These are phyloP conservation scores for Drosophila pectinifera DNA, from an alignment of 1,140 invertebrate species.

Conservation along the genomic window DNA sequence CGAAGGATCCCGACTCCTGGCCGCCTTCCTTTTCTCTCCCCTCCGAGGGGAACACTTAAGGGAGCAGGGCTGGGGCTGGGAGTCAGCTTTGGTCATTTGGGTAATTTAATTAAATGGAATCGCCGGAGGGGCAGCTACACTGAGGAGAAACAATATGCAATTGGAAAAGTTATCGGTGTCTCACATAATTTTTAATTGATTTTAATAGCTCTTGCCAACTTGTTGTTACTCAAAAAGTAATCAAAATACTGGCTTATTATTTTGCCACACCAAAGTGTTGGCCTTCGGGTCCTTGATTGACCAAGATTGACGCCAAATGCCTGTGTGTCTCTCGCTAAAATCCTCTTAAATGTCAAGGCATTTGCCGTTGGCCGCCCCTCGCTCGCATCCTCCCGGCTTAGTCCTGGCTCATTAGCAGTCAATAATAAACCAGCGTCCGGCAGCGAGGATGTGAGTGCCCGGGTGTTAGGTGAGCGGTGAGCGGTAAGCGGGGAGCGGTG, in stretches of 20 bases:
- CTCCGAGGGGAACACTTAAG: slow-evolving; percentile 31
- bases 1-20: slow-evolving; percentile 4
- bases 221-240: background rate
- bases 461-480: slow-evolving; percentile 1
- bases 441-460: slow-evolving; percentile 2
- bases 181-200: background rate
- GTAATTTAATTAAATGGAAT: slow-evolving; percentile 57
- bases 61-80: background rate
- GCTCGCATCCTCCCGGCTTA: slow-evolving; percentile 41
- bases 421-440: slow-evolving; percentile 47
- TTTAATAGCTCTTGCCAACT: background rate
- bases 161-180: background rate
- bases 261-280: slow-evolving; percentile 3
- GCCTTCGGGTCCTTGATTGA: slow-evolving; percentile 11
- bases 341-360: slow-evolving; percentile 58
- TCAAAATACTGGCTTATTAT: background rate
- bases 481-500: too few species aligned
- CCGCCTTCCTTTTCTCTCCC: background rate
- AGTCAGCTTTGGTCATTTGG: slow-evolving; percentile 43
- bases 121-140: background rate
- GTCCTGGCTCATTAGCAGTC: slow-evolving; percentile 59
- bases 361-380: slow-evolving; percentile 42
- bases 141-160: background rate
- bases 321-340: slow-evolving; percentile 22
- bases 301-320: slow-evolving; percentile 36